Evolutionary conservation across 2,797 vertebrate genomes (phyloP), one percentile per base, ranked within the genome.

Genomic region (Orestias chungarensis): DNA sequence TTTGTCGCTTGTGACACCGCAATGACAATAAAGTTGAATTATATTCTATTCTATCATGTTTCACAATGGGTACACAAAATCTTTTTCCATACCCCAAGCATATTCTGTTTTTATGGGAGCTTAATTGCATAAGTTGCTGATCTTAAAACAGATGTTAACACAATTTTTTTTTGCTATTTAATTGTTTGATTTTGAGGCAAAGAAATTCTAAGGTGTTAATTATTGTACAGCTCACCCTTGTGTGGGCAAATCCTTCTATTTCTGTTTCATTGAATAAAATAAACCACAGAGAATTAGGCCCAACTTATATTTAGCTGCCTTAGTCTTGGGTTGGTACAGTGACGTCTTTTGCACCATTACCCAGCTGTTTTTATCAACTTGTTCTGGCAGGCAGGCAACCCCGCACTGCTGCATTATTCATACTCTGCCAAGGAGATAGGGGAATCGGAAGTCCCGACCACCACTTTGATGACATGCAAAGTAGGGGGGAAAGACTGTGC

Each of bases 371-470:
- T 84, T 80, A 84, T 89, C 84, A 88, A 90, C 83, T 86, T 82
- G 82, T 76, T 84, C 84, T 88, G 78, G 84, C 86, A 88, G 82
- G 81, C 76, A 91, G 91, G 88, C 89, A 91, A 90, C 86, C 87
- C 91, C 82, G 73, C 87, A 83, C 76, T 85, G 76, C 87, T 93
- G 87, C 87, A 93, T 93, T 90, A 93, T 93, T 93, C 88, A 91
- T 89, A 42, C 82, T 73, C 82, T 80, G 90, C 84, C 85, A 87
- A 83, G 65, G 89, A 93, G 88, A 93, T 74, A 25, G 62, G 84
- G 82, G 89, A 85, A 80, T 89, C 75, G 85, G 88, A 91, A 90
- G 88, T 92, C 88, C 90, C 88, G 70, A 89, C 87, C 83, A 83
- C 82, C 82, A 73, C 89, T 89, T 91, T 92, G 87, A 91, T 87